phyloP scores from a whole-genome alignment of 2,797 vertebrate species.

The Hemitrygon akajei region DNA sequence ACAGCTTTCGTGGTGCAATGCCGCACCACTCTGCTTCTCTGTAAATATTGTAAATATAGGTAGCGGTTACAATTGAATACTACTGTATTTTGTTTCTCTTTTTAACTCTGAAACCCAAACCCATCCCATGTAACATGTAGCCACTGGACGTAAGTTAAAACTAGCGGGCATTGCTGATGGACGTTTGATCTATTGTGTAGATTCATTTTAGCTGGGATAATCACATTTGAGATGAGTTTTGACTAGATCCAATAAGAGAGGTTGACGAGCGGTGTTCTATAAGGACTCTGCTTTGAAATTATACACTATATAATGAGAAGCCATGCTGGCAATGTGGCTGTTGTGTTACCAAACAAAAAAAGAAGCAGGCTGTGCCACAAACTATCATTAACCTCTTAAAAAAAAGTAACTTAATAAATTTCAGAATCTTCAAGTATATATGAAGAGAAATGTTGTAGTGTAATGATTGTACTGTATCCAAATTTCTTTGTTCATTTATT shows the following conservation, averaged over 20 bases:
- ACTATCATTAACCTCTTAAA: constrained; percentile 56
- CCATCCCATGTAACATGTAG: not conserved
- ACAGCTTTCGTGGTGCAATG: not conserved
- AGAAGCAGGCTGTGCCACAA: constrained; percentile 63
- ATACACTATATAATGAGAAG: constrained; percentile 40
- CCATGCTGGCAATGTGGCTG: constrained; percentile 71
- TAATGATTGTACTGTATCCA: constrained; percentile 63
- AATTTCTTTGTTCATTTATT: constrained; percentile 57
- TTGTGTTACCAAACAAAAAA: constrained; percentile 62
- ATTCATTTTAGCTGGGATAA: not conserved
- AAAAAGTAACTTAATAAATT: constrained; percentile 67
- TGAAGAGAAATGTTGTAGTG: constrained; percentile 59
- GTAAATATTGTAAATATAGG: constrained; percentile 29
- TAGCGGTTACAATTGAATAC: constrained; percentile 2
- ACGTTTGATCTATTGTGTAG: constrained; percentile 21
- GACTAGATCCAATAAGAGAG: not conserved
- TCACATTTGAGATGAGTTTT: not conserved
- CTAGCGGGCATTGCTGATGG: not conserved
- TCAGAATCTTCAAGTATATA: constrained; percentile 58
- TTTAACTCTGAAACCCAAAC: not conserved
- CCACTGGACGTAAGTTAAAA: not conserved
- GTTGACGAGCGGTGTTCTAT: not conserved
- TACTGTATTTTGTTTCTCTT: constrained; percentile 17
- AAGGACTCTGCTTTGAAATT: not conserved
- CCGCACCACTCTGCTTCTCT: not conserved